phyloP scores from a whole-genome alignment of 1,140 invertebrate species.

The Tetranychus urticae region DNA sequence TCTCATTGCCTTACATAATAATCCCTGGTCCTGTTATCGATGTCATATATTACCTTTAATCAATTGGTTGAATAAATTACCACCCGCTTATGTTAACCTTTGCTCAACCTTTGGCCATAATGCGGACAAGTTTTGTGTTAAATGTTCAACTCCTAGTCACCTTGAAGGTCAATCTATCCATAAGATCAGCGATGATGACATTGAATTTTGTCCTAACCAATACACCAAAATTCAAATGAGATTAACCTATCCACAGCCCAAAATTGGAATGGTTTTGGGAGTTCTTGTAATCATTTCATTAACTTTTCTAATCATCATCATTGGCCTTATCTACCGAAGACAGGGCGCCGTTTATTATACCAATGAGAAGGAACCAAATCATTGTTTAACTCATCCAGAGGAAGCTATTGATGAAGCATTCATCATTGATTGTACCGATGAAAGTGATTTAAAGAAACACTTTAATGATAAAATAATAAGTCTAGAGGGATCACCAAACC shows the following conservation, averaged over 20 bases:
- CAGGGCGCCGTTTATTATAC: slow-evolving; percentile 45
- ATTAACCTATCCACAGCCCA: slow-evolving; percentile 9
- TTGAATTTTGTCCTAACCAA: slow-evolving; percentile 9
- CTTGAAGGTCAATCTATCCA: slow-evolving; percentile 10
- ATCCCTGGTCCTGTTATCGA: slow-evolving; percentile 40
- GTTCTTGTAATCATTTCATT: slow-evolving; percentile 19
- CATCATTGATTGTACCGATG: too few relatives aligned
- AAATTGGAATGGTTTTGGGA: slow-evolving; percentile 18
- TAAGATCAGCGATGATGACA: slow-evolving; percentile 7
- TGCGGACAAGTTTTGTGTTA: slow-evolving; percentile 12
- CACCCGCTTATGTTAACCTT: slow-evolving; percentile 11
- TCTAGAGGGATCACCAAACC: too few relatives aligned
- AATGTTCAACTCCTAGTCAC: slow-evolving; percentile 11
- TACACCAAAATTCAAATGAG: slow-evolving; percentile 8
- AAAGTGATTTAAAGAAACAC: too few relatives aligned
- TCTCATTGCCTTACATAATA: slow-evolving; percentile 25
- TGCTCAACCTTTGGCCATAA: slow-evolving; percentile 19
- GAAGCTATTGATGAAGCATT: too few relatives aligned
- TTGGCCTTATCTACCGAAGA: slow-evolving; percentile 24
- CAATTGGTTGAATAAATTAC: slow-evolving; percentile 15
- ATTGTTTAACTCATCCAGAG: too few relatives aligned
- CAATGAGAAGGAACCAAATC: slow-evolving; percentile 27
- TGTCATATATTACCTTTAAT: slow-evolving; percentile 23
- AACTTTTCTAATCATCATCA: slow-evolving; percentile 16
- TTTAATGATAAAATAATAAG: too few relatives aligned